A percentile compares a stretch with the other conserved stretches of the same genome.
These are phyloP conservation scores for Pyrgilauda ruficollis DNA, from an alignment of 2,113 vertebrate genomes.

Conservation along the genomic window DNA sequence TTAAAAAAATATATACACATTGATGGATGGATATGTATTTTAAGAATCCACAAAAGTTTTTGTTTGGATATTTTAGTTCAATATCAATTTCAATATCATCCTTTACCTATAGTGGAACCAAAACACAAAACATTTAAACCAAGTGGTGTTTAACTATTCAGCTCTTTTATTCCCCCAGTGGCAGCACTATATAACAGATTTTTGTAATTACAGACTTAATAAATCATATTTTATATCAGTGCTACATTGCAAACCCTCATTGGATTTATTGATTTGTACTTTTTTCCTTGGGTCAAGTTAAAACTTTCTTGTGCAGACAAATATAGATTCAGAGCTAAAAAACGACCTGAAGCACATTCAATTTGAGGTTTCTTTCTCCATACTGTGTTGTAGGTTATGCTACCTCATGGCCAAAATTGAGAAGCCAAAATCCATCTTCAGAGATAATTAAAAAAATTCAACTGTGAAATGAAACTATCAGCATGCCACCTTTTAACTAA, in stretches of 20 bases:
- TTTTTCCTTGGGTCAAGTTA: conserved; percentile 20
- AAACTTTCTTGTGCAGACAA: conserved; percentile 13
- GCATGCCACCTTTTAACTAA: conserved; percentile 35
- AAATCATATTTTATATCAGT: conserved; percentile 37
- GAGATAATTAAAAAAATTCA: conserved; percentile 59
- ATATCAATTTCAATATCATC: not conserved
- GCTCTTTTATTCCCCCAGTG: not conserved
- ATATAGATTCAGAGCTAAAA: not conserved
- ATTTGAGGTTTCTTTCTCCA: not conserved
- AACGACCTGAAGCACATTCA: not conserved
- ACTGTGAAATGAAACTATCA: conserved; percentile 63
- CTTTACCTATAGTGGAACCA: not conserved
- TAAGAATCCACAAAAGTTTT: not conserved
- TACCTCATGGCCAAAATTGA: conserved; percentile 35
- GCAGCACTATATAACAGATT: not conserved
- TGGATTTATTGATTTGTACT: conserved; percentile 38
- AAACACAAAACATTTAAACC: not conserved
- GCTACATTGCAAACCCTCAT: not conserved
- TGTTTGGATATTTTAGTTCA: not conserved
- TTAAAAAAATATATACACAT: not conserved
- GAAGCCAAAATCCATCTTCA: conserved; percentile 40
- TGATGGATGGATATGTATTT: not conserved
- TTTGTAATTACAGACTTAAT: conserved; percentile 28
- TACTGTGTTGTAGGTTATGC: not conserved
- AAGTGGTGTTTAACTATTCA: not conserved